Base-by-base conservation (phyloP, 53 echinoderm and acorn worm genomes). In the Luidia sarsii region DNA sequence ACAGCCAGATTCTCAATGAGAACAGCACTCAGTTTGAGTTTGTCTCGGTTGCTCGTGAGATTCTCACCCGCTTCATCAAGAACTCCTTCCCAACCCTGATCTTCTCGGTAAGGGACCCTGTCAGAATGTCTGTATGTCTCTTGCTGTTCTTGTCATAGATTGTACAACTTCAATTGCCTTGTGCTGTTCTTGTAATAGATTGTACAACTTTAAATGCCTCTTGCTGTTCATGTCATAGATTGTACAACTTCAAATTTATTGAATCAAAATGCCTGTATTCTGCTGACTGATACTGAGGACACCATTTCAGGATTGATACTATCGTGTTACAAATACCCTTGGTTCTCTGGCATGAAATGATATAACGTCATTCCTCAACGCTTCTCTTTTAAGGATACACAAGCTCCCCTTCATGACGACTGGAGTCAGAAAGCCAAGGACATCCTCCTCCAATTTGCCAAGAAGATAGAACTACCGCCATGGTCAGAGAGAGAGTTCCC, bases 31-130 rank as follows among this genome's bases (percentile, higher is more conserved):
- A 92, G 30, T 67, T 80, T 9, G 90, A 81, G 7, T 95, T 95
- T 70, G 92, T 95, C 27, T 95, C 95, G 6, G 86, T 89, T 0
- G 92, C 95, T 39, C 74, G 92, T 50, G 95, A 95, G 53, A 92
- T 92, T 30, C 82, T 95, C 22, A 2, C 69, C 10, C 64, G 92
- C 8, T 95, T 95, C 82, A 92, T 95, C 82, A 61, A 69, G 38
- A 89, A 92, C 37, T 83, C 89, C 79, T 95, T 95, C 59, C 95
- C 95, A 18, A 92, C 83, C 8, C 24, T 63, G n/a, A 68, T 92
- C 75, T 37, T 85, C 13, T 65, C 57, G 61, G 79, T 77, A 48
- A 77, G 75, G 51, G 14, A 7, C 5, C 0, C 37, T 43, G 18
- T 48, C 30, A 38, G 23, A 61, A 1, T 59, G 61, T 36, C 38